Conservation (phyloP, 2,797 vertebrate species). For the Triplophysa bombifrons region DNA sequence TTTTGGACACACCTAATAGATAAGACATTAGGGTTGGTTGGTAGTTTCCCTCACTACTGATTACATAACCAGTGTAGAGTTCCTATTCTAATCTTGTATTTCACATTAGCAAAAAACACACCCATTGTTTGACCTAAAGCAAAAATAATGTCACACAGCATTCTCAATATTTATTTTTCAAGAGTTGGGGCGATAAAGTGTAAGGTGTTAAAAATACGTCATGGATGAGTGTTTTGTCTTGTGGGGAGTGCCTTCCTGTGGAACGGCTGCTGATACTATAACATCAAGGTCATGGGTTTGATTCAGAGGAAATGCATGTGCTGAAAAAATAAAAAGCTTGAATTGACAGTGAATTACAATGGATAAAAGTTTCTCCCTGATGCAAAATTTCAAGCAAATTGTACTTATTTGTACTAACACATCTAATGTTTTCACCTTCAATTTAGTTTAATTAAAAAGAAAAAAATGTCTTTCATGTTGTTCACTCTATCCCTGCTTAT, state of each 20-base stretch:
- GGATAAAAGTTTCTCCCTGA: too few relatives aligned
- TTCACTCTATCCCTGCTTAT: too few relatives aligned
- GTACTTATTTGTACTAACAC: not conserved
- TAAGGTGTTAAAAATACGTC: not conserved
- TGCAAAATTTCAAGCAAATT: not conserved
- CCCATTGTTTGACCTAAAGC: constrained; percentile 8
- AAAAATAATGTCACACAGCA: not conserved
- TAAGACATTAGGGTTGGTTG: constrained; percentile 33
- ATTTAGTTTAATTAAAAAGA: too few relatives aligned
- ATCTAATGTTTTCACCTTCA: too few relatives aligned
- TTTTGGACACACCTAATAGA: constrained; percentile 32
- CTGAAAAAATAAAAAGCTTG: too few relatives aligned
- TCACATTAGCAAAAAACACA: not conserved
- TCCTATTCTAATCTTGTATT: constrained; percentile 26
- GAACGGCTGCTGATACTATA: too few relatives aligned
- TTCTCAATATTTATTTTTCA: not conserved
- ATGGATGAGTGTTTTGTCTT: not conserved
- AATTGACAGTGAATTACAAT: too few relatives aligned
- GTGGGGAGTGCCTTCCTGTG: not conserved
- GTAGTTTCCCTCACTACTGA: constrained; percentile 38
- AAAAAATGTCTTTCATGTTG: too few relatives aligned
- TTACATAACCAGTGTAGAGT: constrained; percentile 21
- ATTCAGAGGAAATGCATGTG: not conserved
- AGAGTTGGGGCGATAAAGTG: not conserved
- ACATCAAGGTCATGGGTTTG: not conserved